Evolutionary conservation across 2,888 invertebrate species (phyloP).

Genomic region (Dryadula phaetusa): DNA sequence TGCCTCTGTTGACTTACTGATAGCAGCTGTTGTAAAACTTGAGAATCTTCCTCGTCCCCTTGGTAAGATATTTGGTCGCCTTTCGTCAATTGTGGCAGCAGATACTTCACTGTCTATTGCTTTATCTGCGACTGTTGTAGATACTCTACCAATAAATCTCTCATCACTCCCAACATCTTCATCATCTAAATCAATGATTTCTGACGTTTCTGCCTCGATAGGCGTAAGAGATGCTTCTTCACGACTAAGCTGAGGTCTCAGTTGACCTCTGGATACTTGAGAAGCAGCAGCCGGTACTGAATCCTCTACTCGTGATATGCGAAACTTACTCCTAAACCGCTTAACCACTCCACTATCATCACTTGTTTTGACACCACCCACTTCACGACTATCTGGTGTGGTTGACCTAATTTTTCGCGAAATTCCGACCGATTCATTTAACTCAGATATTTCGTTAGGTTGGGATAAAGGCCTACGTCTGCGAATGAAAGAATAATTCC

Average conservation of each 20-base stretch:
- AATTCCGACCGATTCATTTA: constrained; percentile 58
- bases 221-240: constrained; percentile 84
- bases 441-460: constrained; percentile 75
- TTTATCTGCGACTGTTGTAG: constrained; percentile 58
- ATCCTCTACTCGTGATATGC: constrained; percentile 59
- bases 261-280: constrained; percentile 66
- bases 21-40: constrained; percentile 60
- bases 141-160: constrained; percentile 56
- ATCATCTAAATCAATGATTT: constrained; percentile 52
- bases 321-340: constrained; percentile 62
- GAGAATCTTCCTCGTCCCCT: constrained; percentile 71
- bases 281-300: constrained; percentile 72
- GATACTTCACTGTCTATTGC: constrained; percentile 71
- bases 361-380: constrained; percentile 52
- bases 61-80: constrained; percentile 62
- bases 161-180: constrained; percentile 53
- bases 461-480: constrained; percentile 70
- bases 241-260: constrained; percentile 62
- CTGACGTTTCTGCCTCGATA: constrained; percentile 67
- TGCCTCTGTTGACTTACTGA: constrained; percentile 53
- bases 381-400: constrained; percentile 77
- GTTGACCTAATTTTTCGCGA: constrained; percentile 77
- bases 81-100: constrained; percentile 71
- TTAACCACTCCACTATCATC: constrained; percentile 52
- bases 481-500: constrained; percentile 77